Evolutionary conservation across 2,888 invertebrate species (phyloP), one percentile per base, ranked within the genome.

Genomic region (Eurytoma californica): DNA sequence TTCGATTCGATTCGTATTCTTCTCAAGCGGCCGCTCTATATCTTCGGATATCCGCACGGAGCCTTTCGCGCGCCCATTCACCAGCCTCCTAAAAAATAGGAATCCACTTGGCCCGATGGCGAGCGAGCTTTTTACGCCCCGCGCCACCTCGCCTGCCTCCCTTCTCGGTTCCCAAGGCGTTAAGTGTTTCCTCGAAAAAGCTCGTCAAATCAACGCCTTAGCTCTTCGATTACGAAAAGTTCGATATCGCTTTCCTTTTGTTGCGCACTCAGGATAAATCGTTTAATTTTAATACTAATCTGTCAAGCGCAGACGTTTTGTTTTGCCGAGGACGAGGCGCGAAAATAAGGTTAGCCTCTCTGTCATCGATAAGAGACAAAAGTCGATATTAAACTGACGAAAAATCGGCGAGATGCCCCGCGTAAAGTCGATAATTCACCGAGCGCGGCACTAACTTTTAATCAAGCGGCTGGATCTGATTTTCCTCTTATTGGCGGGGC

Each of bases 1-100:
- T 89, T 89, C 82, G 83, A 87, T 88, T 89, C 87, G 65, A 67
- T 72, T 74, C 72, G 58, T 53, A 72, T 69, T 76, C 76, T 86
- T 85, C 85, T 82, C 83, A 69, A 39, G 39, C 39, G n/a, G 16
- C 63, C n/a, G 68, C 77, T 77, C 75, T 83, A 82, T 82, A 81
- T 81, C 82, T 81, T 82, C 73, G 74, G 75, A 63, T 79, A 80
- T 75, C 63, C 73, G 66, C 61, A 39, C 74, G 9, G 20, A 47
- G 51, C 30, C 75, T 60, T 69, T 63, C 63, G 24, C 16, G 39
- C 39, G 7, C 39, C 70, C 77, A 66, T 77, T 70, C 63, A 73
- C 58, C 73, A n/a, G 58, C 60, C 55, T 72, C 80, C 72, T 80
- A 61, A 79, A 79, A 79, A 75, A 75, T 75, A 69, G 75, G 75